phyloP scores from a whole-genome alignment of 2,797 vertebrate species.

The Scleropages formosus region DNA sequence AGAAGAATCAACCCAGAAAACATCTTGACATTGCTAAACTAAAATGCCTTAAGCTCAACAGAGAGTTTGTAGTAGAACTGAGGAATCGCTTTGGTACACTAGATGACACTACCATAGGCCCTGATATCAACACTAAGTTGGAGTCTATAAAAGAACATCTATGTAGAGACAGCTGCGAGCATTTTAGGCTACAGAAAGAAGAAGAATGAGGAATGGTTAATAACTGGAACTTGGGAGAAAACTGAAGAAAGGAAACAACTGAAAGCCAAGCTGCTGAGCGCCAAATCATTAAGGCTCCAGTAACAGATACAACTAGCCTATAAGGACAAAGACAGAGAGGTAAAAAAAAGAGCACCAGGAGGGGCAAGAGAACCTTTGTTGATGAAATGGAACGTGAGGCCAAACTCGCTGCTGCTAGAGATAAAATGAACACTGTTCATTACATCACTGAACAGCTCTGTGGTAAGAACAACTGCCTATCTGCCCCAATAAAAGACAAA shows the following conservation, averaged over 20 bases:
- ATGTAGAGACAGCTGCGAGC: too few species aligned
- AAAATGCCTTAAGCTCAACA: background rate
- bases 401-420: background rate
- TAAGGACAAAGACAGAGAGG: background rate
- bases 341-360: background rate
- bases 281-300: slow-evolving; percentile 24
- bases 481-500: background rate
- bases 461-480: background rate
- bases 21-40: background rate
- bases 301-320: background rate
- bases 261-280: background rate
- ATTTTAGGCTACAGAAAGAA: too few species aligned
- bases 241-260: background rate
- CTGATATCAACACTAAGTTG: too few species aligned
- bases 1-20: background rate
- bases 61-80: too few species aligned
- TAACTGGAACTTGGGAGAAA: background rate
- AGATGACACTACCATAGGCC: too few species aligned
- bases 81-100: too few species aligned
- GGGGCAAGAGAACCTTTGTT: background rate
- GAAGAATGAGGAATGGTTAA: too few species aligned
- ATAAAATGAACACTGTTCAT: background rate
- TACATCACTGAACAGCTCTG: background rate
- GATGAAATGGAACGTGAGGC: background rate
- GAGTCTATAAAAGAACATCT: background rate